phyloP scores from a whole-genome alignment of 2,888 invertebrate species.

The Cepaea hortensis region DNA sequence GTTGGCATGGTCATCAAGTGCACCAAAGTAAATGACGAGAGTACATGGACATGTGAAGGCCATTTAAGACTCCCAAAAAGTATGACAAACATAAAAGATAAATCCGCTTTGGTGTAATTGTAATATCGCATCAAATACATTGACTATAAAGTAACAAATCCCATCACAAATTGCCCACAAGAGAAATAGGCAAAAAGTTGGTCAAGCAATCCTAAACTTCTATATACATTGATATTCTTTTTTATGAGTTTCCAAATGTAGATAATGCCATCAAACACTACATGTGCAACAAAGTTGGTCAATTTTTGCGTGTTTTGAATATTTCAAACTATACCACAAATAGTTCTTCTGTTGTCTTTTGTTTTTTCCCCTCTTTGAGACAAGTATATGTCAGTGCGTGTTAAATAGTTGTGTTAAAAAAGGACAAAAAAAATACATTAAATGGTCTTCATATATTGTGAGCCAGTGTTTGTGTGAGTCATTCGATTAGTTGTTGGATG shows the following conservation, averaged over 20 bases:
- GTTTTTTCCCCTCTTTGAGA: not conserved
- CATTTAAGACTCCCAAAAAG: conserved; percentile 34
- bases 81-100: not conserved
- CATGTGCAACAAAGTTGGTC: no score
- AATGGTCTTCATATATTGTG: conserved; percentile 45
- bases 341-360: not conserved
- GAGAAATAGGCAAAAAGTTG: not conserved
- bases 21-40: no score
- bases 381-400: conserved; percentile 4
- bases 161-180: not conserved
- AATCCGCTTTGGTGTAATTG: no score
- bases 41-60: conserved; percentile 12
- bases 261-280: no score
- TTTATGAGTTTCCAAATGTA: no score
- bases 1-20: conserved; percentile 6
- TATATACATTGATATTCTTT: no score
- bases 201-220: conserved; percentile 35
- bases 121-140: no score
- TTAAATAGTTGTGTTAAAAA: conserved; percentile 32
- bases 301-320: not conserved
- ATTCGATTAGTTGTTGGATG: conserved; percentile 20
- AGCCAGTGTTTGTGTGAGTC: conserved; percentile 27
- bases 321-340: not conserved
- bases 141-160: conserved; percentile 11
- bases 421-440: conserved; percentile 25